Evolutionary conservation across 2,888 invertebrate genomes (phyloP).

Genomic region (Plagodis pulveraria): DNA sequence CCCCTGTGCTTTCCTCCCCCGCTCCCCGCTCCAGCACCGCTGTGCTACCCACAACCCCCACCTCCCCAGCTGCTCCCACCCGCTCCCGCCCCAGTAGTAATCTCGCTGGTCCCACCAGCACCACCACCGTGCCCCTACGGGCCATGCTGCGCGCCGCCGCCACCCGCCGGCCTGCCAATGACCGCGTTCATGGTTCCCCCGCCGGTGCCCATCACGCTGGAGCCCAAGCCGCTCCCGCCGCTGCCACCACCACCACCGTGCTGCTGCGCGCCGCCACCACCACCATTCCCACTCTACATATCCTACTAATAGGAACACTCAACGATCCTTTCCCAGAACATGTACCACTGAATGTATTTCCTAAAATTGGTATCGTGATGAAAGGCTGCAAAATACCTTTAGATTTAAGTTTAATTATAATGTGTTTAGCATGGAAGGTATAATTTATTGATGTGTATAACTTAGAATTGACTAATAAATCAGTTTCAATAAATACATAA

Average conservation of each 20-base stretch:
- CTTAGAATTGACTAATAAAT: constrained; percentile 7
- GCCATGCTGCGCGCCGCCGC: constrained; percentile 45
- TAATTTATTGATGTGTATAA: constrained; percentile 20
- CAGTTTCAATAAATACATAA: constrained; percentile 1
- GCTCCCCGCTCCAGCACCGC: constrained; percentile 32
- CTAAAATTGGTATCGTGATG: neutral
- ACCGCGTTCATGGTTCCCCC: constrained; percentile 69
- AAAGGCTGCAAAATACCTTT: no score
- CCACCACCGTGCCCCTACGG: constrained; percentile 45
- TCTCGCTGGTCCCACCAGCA: constrained; percentile 58
- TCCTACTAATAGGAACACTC: constrained; percentile 8
- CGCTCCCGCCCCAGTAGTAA: constrained; percentile 53
- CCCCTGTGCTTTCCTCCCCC: constrained; percentile 36
- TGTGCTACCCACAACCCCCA: constrained; percentile 38
- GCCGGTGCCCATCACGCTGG: constrained; percentile 68
- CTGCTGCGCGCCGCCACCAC: constrained; percentile 31
- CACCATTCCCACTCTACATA: neutral
- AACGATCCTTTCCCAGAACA: neutral
- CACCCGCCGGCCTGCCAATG: constrained; percentile 65
- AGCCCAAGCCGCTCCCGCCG: constrained; percentile 63
- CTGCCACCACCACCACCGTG: constrained; percentile 28
- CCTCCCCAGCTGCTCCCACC: constrained; percentile 24
- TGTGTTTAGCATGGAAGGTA: constrained; percentile 3
- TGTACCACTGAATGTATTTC: neutral
- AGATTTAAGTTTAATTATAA: neutral